Base-by-base conservation (phyloP, 2,888 invertebrate genomes). In the Phyllotreta striolata region DNA sequence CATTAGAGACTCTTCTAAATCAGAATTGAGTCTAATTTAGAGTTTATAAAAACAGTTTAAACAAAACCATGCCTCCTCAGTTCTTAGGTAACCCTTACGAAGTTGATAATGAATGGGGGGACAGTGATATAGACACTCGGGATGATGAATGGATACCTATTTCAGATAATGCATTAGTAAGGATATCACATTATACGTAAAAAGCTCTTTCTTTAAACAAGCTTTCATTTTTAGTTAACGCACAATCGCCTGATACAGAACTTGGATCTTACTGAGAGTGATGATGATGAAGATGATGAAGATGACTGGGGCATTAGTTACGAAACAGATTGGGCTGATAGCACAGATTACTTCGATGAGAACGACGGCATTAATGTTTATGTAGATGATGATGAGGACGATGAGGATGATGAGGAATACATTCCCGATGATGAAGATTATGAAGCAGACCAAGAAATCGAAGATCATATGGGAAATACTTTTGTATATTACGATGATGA, bases 21-120 rank as follows among this genome's bases (percentile, higher is more conserved):
- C 49, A 64, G 34, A 69, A 38, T n/a, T 68, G 66, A 55, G 43
- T n/a, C n/a, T 7, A 66, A 54, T 24, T 24, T 24, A 24, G 1
- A 24, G 24, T 24, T 4, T 24, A 4, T 24, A 24, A 3, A 24
- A 24, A 24, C 1, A 24, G 24, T 24, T 24, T 24, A 24, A 24
- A 24, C 24, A 24, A 24, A 24, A 24, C 24, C 39, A 74, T 74
- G 73, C 67, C 66, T 44, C 52, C 68, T n/a, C 63, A 63, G 34
- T 74, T 74, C 63, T 68, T 70, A 40, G 73, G 70, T 10, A 74
- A 73, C 49, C 74, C 74, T 10, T 72, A 66, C 57, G 70, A 69
- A n/a, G 63, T 63, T 9, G 66, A 52, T 38, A 13, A 70, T 40
- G 73, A 70, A 6, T 62, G 57, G 41, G 65, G 59, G 24, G 62